Conservation (phyloP, 1,140 invertebrate genomes). For the Dendrolimus punctatus region DNA sequence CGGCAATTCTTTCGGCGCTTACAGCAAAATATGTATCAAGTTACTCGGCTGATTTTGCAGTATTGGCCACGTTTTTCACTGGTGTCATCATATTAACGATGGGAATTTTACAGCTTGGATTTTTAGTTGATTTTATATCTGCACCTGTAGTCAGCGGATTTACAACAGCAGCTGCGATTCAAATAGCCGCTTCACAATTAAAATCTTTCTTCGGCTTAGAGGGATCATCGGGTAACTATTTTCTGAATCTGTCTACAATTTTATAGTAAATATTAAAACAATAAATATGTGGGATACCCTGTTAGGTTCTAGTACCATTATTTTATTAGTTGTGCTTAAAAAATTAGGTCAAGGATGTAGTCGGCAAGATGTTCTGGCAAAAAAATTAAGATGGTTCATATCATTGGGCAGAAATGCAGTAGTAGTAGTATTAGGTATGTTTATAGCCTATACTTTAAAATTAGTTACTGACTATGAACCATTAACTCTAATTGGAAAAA, state of each 20-base stretch:
- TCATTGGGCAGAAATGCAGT: constrained; percentile 80
- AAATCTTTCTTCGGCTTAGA: constrained; percentile 80
- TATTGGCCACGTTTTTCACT: constrained; percentile 84
- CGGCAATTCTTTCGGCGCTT: constrained; percentile 86
- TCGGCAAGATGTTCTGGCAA: constrained; percentile 31
- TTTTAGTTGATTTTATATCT: constrained; percentile 92
- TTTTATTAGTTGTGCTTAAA: constrained; percentile 74
- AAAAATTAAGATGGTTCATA: constrained; percentile 49
- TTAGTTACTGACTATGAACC: constrained; percentile 57
- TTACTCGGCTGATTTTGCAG: constrained; percentile 81
- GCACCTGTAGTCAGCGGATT: constrained; percentile 92
- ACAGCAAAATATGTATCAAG: constrained; percentile 76
- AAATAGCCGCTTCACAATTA: constrained; percentile 87
- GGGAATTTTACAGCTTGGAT: constrained; percentile 88
- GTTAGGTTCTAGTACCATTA: constrained; percentile 74
- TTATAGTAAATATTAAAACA: constrained; percentile 59
- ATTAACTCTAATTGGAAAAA: constrained; percentile 74
- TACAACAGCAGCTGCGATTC: constrained; percentile 91
- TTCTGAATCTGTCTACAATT: constrained; percentile 42
- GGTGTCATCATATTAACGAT: constrained; percentile 83
- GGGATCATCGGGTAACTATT: constrained; percentile 26
- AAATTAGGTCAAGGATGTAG: constrained; percentile 46
- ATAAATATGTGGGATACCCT: constrained; percentile 69
- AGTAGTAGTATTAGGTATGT: constrained; percentile 78
- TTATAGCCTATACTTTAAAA: constrained; percentile 73